These are phyloP conservation scores for Cygnus atratus DNA, from an alignment of 2,113 vertebrate species.

Conservation along the genomic window DNA sequence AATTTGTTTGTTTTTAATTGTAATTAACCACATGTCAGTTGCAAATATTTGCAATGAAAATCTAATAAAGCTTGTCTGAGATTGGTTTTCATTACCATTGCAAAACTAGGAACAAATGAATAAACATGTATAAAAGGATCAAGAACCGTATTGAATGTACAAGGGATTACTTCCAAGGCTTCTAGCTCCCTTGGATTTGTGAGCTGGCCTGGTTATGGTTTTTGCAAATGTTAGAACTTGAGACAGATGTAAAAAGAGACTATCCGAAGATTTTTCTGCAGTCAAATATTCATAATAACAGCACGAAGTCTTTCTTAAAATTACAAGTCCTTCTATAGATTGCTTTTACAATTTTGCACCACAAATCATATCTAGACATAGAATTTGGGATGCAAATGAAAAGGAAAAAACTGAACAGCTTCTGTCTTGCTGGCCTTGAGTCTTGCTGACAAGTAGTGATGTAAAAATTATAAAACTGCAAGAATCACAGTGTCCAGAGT, in stretches of 20 bases:
- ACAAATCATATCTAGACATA: neutral
- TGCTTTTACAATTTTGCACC: neutral
- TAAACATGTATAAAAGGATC: conserved; percentile 38
- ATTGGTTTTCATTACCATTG: conserved; percentile 58
- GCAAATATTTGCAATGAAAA: conserved; percentile 60
- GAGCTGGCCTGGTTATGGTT: neutral
- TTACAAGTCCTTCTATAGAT: neutral
- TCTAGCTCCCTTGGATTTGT: neutral
- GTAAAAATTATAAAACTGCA: neutral
- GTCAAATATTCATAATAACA: neutral
- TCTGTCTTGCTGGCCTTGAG: neutral
- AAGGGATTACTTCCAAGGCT: neutral
- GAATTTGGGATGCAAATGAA: neutral
- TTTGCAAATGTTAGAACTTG: neutral
- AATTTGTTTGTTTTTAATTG: conserved; percentile 8
- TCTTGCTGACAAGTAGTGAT: neutral
- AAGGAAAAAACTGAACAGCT: neutral
- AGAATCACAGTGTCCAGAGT: neutral
- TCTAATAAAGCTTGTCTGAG: conserved; percentile 21
- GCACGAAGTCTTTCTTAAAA: neutral
- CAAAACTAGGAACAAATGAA: conserved; percentile 53
- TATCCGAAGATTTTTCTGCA: neutral
- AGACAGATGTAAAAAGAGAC: neutral
- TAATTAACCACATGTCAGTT: conserved; percentile 22
- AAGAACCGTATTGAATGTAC: conserved; percentile 15